phyloP scores from a whole-genome alignment of 2,113 vertebrate genomes.

The Hystrix brachyura region DNA sequence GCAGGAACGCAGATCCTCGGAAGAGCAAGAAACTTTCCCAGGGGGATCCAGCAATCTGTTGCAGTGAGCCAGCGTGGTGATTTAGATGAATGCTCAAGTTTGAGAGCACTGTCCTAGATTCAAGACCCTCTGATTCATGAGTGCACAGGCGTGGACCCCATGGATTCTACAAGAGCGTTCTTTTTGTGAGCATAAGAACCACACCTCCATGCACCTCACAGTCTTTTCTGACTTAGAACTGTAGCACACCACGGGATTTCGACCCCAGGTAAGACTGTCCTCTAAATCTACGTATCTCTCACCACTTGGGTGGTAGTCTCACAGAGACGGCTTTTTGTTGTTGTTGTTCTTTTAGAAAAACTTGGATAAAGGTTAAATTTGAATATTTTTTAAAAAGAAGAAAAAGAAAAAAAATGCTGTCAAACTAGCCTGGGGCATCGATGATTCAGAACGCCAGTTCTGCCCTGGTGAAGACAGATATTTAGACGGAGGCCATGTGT shows the following conservation, averaged over 20 bases:
- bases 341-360: slow-evolving; percentile 26
- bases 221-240: not conserved
- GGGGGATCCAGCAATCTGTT: not conserved
- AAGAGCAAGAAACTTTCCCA: not conserved
- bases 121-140: not conserved
- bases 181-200: not conserved
- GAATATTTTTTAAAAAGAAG: not conserved
- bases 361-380: slow-evolving; percentile 59
- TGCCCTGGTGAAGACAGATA: slow-evolving; percentile 53
- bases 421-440: slow-evolving; percentile 69
- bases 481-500: slow-evolving; percentile 65
- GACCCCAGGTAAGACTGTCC: not conserved
- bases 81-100: not conserved
- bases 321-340: not conserved
- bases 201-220: not conserved
- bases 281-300: not conserved
- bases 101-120: not conserved
- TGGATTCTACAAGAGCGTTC: not conserved
- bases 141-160: not conserved
- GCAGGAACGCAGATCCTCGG: not conserved
- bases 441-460: slow-evolving; percentile 74
- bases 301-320: slow-evolving; percentile 11
- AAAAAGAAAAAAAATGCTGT: not conserved
- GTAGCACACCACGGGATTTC: not conserved
- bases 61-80: not conserved